Percentiles rank a stretch among this genome's conserved stretches.
phyloP scores from a whole-genome alignment of 2,797 vertebrate genomes.

The Halcyon smyrnensis region DNA sequence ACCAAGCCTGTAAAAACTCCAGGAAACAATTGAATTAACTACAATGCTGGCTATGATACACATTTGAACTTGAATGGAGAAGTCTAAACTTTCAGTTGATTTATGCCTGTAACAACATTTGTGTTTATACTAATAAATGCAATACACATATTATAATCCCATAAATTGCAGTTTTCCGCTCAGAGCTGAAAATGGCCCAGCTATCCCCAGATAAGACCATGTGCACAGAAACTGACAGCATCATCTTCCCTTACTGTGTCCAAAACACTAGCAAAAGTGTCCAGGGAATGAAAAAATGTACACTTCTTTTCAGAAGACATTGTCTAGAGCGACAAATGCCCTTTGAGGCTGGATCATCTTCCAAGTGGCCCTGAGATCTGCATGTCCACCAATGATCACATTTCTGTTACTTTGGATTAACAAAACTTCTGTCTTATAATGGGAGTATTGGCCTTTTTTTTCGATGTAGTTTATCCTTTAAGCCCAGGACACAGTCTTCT shows the following conservation, averaged over 20 bases:
- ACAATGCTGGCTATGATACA: background rate
- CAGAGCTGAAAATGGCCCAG: background rate
- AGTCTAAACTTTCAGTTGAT: background rate
- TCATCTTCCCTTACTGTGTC: background rate
- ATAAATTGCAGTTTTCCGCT: background rate
- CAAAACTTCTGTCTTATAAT: background rate
- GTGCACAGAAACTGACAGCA: background rate
- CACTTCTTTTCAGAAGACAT: background rate
- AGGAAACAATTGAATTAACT: background rate
- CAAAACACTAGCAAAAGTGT: background rate
- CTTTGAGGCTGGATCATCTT: background rate
- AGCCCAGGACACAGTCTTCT: background rate
- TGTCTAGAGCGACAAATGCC: background rate
- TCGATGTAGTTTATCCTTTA: background rate
- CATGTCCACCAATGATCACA: rapidly evolving
- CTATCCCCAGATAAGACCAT: background rate
- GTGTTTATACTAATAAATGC: background rate
- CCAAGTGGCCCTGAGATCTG: rapidly evolving
- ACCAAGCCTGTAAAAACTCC: background rate
- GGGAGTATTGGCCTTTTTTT: background rate
- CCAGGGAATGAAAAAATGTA: background rate
- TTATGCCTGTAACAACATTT: background rate
- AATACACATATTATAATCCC: background rate
- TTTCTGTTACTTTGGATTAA: background rate
- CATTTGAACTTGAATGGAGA: background rate